Percentiles rank a stretch among this genome's conserved stretches.
Conservation (phyloP, 1,140 invertebrate species). For the Carposina sasakii region DNA sequence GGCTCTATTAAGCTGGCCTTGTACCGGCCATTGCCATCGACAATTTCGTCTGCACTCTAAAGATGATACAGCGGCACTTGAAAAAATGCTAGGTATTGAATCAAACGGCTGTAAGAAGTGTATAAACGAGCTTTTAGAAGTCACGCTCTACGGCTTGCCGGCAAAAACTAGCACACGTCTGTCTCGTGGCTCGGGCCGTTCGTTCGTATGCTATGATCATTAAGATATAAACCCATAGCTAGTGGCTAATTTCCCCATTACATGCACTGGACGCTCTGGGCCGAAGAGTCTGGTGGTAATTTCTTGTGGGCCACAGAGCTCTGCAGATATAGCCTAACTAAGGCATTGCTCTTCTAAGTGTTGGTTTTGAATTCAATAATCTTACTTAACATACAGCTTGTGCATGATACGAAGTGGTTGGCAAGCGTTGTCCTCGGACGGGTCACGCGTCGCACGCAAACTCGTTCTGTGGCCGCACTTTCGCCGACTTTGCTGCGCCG, state of each 20-base stretch:
- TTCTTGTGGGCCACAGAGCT: too few relatives aligned
- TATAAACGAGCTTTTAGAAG: conserved; percentile 65
- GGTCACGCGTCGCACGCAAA: conserved; percentile 63
- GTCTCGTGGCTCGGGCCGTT: too few relatives aligned
- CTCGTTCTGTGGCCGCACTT: conserved; percentile 63
- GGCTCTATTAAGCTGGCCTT: conserved; percentile 30
- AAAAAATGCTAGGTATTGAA: conserved; percentile 45
- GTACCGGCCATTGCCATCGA: conserved; percentile 27
- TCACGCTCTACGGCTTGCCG: conserved; percentile 47
- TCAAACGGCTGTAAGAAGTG: conserved; percentile 50
- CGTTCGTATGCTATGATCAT: too few relatives aligned
- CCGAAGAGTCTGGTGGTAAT: too few relatives aligned
- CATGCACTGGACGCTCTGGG: too few relatives aligned
- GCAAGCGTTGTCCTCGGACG: conserved; percentile 52
- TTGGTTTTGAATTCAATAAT: too few relatives aligned
- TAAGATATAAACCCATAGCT: too few relatives aligned
- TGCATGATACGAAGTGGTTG: conserved; percentile 37
- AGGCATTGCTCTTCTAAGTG: too few relatives aligned
- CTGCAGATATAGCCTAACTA: too few relatives aligned
- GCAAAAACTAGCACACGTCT: conserved; percentile 56
- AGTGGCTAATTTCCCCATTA: too few relatives aligned
- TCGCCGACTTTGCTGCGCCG: conserved; percentile 56
- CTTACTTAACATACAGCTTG: conserved; percentile 33
- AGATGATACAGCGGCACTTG: conserved; percentile 24
- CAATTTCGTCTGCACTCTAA: conserved; percentile 39